Base-by-base conservation (phyloP, 2,797 vertebrate genomes). In the Anguilla obscura region DNA sequence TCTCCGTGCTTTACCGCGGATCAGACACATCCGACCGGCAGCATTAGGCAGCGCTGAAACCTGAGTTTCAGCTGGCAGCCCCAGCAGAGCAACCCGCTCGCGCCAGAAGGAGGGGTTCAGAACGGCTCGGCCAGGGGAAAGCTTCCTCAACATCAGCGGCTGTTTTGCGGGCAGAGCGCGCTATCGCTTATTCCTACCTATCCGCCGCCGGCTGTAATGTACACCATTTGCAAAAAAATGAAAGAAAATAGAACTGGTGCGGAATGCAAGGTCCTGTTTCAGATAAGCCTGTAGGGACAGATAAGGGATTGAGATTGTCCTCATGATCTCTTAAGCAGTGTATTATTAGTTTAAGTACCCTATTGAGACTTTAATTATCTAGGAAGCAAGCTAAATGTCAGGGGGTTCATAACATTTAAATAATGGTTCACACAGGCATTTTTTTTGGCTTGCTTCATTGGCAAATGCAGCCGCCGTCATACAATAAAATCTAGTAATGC, bases 291-390 rank as follows among this genome's bases (percentile, higher is more conserved):
- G 1, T 30, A 2, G 56, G 56, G 12, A 3, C 18, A 85, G 84
- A 40, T 60, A 40, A 85, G 84, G 54, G 66, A 63, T 40, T 58
- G 30, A 63, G 8, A 63, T 85, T 45, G 18, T 63, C 84, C 84
- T 63, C 18, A 85, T 85, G 56, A 85, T 85, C 84, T 85, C 84
- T 85, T 85, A 85, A 85, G 56, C 54, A 85, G 84, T 40, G 54
- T 40, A 63, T 63, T 66, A 63, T 85, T 33, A 85, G 33, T 40
- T 85, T 36, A 63, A 63, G 56, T 58, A 63, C 84, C 33, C 84
- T 66, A 30, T 40, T 63, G 84, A 60, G 84, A 60, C 84, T 85
- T 63, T 85, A 85, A 85, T 85, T 85, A 85, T 40, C 84, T 58
- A 7, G 58, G 84, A 36, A 36, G 50, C 12, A 56, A 36, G 33